Percentiles rank a stretch among this genome's conserved stretches.
These are phyloP conservation scores for Lepidocolaptes lacrymiger DNA, from an alignment of 2,797 vertebrate genomes.

Conservation along the genomic window DNA sequence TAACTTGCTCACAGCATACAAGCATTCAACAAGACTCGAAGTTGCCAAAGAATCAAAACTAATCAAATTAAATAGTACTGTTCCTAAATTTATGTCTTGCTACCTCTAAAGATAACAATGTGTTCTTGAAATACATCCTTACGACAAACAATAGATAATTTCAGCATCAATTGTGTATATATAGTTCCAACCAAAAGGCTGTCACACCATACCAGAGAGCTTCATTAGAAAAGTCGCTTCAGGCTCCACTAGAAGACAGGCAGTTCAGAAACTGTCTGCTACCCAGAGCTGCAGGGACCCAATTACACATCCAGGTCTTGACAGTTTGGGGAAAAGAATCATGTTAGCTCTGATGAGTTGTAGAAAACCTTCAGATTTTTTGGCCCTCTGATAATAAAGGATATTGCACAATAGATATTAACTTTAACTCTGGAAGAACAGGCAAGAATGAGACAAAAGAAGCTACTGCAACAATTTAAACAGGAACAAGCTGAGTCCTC, in stretches of 20 bases:
- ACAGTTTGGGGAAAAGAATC: background rate
- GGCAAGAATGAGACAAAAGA: background rate
- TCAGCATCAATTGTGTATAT: background rate
- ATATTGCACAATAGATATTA: background rate
- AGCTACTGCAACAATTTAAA: background rate
- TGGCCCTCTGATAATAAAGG: background rate
- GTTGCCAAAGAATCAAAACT: background rate
- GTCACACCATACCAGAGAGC: background rate
- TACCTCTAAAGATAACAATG: background rate
- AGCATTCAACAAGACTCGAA: background rate
- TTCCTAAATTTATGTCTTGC: background rate
- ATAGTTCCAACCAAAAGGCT: background rate
- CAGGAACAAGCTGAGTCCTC: background rate
- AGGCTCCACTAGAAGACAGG: background rate
- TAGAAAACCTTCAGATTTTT: background rate
- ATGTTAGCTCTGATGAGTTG: background rate
- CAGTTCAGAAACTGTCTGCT: background rate
- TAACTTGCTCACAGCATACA: background rate
- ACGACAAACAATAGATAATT: constrained; percentile 33
- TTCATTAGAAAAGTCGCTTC: background rate
- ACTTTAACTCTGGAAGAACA: background rate
- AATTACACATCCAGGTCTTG: background rate
- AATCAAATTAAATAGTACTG: background rate
- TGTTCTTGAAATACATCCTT: background rate
- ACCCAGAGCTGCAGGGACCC: background rate